phyloP scores from a whole-genome alignment of 2,888 invertebrate species.

The Aphodius granarius region DNA sequence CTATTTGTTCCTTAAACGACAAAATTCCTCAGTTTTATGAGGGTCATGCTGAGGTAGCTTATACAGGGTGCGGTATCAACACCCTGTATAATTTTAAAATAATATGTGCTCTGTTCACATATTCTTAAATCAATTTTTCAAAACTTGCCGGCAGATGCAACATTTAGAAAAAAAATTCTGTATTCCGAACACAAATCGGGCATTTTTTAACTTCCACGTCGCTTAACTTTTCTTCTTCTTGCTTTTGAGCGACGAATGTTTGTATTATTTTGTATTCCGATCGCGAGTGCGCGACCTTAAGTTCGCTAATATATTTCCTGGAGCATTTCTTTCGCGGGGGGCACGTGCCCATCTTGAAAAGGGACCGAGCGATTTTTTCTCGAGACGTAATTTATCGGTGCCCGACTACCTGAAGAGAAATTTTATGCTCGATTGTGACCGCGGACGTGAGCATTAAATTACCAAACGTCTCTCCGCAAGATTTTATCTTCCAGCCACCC shows the following conservation, averaged over 20 bases:
- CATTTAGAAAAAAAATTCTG: not conserved
- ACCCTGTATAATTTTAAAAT: no score
- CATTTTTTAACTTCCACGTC: not conserved
- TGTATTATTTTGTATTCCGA: not conserved
- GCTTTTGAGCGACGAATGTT: not conserved
- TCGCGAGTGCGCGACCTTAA: not conserved
- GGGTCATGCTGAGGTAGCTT: no score
- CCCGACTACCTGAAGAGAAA: not conserved
- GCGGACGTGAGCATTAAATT: not conserved
- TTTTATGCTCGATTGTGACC: not conserved
- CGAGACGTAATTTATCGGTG: not conserved
- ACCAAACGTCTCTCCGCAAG: not conserved
- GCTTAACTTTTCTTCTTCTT: not conserved
- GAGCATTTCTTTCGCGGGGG: not conserved
- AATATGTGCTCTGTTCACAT: no score
- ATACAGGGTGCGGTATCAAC: no score
- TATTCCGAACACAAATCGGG: not conserved
- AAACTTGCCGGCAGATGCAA: no score
- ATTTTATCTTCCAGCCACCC: not conserved
- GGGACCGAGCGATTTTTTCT: not conserved
- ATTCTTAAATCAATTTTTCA: no score
- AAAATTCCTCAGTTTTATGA: no score
- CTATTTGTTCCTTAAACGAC: no score
- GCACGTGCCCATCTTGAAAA: not conserved
- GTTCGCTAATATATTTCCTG: not conserved